phyloP scores from a whole-genome alignment of 2,113 vertebrate species.

The Saguinus midas region DNA sequence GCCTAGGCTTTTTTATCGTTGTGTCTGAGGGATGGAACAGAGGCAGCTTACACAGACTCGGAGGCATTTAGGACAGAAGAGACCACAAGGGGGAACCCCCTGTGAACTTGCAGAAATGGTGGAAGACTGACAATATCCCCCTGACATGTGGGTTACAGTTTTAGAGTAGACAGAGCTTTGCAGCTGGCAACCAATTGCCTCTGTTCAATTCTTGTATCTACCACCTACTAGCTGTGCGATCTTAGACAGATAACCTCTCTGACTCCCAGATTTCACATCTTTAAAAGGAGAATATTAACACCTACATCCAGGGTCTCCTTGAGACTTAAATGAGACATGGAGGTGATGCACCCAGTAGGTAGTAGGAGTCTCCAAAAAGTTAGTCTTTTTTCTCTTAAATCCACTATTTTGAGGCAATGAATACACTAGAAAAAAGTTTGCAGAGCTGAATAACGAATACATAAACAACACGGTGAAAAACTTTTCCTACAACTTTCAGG shows the following conservation, averaged over 20 bases:
- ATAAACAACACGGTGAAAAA: fast-evolving
- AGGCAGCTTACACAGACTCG: background rate
- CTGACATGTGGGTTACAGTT: background rate
- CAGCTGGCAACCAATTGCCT: background rate
- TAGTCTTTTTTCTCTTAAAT: background rate
- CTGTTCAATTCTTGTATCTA: background rate
- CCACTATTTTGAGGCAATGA: background rate
- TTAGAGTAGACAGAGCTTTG: fast-evolving
- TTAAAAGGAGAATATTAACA: background rate
- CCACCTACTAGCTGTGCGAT: background rate
- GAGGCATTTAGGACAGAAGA: background rate
- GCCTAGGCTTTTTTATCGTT: background rate
- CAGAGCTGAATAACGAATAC: too few species aligned
- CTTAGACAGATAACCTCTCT: background rate
- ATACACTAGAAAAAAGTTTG: fast-evolving
- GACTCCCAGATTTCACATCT: background rate
- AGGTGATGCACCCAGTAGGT: fast-evolving
- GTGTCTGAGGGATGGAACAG: background rate
- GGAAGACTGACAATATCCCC: background rate
- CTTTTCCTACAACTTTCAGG: fast-evolving
- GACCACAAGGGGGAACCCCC: fast-evolving
- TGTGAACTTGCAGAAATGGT: background rate
- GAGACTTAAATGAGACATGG: background rate
- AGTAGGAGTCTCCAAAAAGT: background rate
- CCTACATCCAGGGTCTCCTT: background rate